phyloP scores from a whole-genome alignment of 2,113 vertebrate species.

The Tichodroma muraria region DNA sequence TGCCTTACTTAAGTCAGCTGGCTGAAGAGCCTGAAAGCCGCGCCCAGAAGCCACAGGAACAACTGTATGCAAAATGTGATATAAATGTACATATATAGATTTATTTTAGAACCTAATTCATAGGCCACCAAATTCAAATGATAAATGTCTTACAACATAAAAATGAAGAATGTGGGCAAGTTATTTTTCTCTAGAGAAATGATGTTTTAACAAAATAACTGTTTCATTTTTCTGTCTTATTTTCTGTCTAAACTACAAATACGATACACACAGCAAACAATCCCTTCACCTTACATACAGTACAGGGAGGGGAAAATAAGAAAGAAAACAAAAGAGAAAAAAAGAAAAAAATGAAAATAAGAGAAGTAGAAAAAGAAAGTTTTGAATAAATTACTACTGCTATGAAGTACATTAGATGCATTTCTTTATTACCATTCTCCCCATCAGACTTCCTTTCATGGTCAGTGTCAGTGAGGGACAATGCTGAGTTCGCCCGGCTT shows the following conservation, averaged over 20 bases:
- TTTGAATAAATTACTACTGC: background rate
- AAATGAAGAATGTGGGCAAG: background rate
- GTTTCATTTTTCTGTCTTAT: background rate
- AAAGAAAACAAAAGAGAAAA: background rate
- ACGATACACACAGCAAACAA: background rate
- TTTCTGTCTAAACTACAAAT: background rate
- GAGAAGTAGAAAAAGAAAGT: background rate
- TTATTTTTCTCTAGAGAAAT: background rate
- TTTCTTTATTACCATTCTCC: conserved; percentile 85
- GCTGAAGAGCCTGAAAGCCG: background rate
- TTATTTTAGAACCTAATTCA: background rate
- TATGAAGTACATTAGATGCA: background rate
- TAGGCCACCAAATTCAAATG: background rate
- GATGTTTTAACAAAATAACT: background rate
- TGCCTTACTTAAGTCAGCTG: background rate
- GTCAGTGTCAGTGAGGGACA: conserved; percentile 95
- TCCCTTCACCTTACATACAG: background rate
- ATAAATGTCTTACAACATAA: background rate
- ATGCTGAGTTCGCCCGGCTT: conserved; percentile 90
- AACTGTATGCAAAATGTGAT: background rate
- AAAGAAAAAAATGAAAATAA: background rate
- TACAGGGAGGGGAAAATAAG: background rate
- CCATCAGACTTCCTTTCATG: conserved; percentile 93
- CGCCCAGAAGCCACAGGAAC: accelerated
- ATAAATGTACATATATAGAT: background rate